Conservation (phyloP, 30 jellyfish, hydroid and myxozoan species). For the Aurelia sp. region DNA sequence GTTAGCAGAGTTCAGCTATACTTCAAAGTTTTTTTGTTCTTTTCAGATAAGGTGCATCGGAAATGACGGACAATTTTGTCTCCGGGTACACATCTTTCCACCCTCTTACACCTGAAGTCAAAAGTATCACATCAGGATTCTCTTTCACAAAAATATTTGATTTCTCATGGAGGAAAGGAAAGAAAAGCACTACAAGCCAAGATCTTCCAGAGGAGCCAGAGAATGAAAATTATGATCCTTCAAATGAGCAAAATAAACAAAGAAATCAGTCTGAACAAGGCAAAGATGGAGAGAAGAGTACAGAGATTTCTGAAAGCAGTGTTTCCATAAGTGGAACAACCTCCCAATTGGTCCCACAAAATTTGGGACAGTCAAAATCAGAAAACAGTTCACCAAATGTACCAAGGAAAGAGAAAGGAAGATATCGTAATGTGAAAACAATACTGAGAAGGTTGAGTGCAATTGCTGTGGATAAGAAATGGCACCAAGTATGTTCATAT, state of each 20-base stretch:
- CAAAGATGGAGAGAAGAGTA: constrained; percentile 20
- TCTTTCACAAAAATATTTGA: constrained; percentile 76
- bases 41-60: neutral
- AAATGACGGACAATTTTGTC: constrained; percentile 43
- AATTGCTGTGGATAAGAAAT: constrained; percentile 88
- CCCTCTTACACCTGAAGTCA: constrained; percentile 91
- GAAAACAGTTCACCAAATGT: constrained; percentile 70
- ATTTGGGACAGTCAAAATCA: constrained; percentile 29
- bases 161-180: constrained; percentile 71
- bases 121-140: constrained; percentile 76
- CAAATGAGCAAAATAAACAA: constrained; percentile 30
- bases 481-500: constrained; percentile 86
- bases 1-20: too few species aligned
- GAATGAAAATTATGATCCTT: neutral
- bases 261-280: constrained; percentile 28
- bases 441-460: constrained; percentile 96
- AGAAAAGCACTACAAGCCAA: constrained; percentile 8
- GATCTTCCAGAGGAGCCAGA: constrained; percentile 31
- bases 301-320: constrained; percentile 1
- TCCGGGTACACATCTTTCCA: constrained; percentile 84
- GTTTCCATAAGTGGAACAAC: neutral
- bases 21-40: too few species aligned
- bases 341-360: neutral
- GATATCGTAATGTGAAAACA: constrained; percentile 93
- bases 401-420: constrained; percentile 91